Base-by-base conservation (phyloP, 53 echinoderm and acorn worm species). In the Hippasteria phrygiana region DNA sequence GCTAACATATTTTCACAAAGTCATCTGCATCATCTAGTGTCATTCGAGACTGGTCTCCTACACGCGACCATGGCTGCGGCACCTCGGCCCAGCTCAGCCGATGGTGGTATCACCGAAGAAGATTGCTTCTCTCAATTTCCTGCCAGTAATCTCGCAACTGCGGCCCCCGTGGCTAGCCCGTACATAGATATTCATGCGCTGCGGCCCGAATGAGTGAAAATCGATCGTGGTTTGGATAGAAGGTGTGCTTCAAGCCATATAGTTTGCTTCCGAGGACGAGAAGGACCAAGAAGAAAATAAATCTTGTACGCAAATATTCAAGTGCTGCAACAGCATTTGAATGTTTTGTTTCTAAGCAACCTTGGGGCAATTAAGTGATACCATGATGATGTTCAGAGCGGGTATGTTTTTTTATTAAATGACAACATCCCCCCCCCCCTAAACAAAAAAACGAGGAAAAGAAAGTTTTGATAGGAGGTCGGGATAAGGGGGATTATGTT, bases 81-180 rank as follows among this genome's bases (percentile, higher is more conserved):
- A 62, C 35, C 59, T 28, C 10, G 17, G n/a, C 26, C 46, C 17
- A 82, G 82, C 33, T 42, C 66, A 45, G 65, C 82, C 66, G 42
- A 6, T 26, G 66, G 46, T 65, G 43, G 43, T 34, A 14, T 12
- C 8, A 66, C 11, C 53, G 47, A 37, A 50, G 33, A 50, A 37
- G 85, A 85, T 85, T 85, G 70, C 85, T 81, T 45, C 69, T 50
- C 69, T 69, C 70, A 48, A 69, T 83, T 38, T 83, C 84, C 75
- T 17, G 67, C 51, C 45, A 22, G 70, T 70, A 70, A 71, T 70
- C 71, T 85, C 2, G 66, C 46, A 73, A 31, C 33, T 13, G 34
- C 4, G 12, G 34, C 36, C 37, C 85, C 71, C 38, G 11, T 38
- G 85, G 70, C 70, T 32, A 43, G 24, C n/a, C n/a, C n/a, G n/a